phyloP scores from a whole-genome alignment of 1,140 invertebrate genomes.

The Drosophila parvula region DNA sequence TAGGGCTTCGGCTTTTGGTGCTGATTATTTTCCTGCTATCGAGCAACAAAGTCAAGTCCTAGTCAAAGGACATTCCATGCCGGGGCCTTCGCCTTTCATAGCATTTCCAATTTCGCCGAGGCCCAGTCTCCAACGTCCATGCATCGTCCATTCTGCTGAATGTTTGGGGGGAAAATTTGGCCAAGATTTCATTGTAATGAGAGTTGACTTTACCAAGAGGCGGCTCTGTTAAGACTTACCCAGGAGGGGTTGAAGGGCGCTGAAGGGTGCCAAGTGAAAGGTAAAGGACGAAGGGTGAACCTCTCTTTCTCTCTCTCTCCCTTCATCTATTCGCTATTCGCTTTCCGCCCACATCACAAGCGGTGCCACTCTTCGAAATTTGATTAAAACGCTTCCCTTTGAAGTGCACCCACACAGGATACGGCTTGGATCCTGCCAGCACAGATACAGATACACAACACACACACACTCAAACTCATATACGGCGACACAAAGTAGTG shows the following conservation, averaged over 20 bases:
- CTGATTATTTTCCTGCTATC: slow-evolving; percentile 1
- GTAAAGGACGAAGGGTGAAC: not conserved
- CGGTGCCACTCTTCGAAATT: slow-evolving; percentile 58
- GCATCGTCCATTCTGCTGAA: slow-evolving; percentile 10
- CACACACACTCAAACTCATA: slow-evolving; percentile 21
- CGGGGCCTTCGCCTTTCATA: slow-evolving; percentile 6
- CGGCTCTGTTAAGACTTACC: not conserved
- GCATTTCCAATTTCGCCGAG: slow-evolving; percentile 18
- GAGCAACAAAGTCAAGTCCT: slow-evolving; percentile 2
- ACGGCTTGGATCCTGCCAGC: slow-evolving; percentile 14
- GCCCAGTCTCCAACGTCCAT: not conserved
- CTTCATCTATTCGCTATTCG: not conserved
- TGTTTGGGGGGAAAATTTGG: slow-evolving; percentile 3
- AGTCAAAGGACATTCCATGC: slow-evolving; percentile 24
- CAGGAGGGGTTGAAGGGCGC: no score
- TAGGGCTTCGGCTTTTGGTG: not conserved
- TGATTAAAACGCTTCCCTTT: slow-evolving; percentile 74
- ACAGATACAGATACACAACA: slow-evolving; percentile 11
- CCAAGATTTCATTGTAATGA: slow-evolving; percentile 38
- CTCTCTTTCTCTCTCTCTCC: not conserved
- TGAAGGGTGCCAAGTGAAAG: no score
- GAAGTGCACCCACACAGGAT: slow-evolving; percentile 56
- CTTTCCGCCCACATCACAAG: slow-evolving; percentile 27
- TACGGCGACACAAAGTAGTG: slow-evolving; percentile 17
- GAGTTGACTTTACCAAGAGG: slow-evolving; percentile 22